Base-by-base conservation (phyloP, 2,888 invertebrate species). In the Pycnomerus fuliginosus region DNA sequence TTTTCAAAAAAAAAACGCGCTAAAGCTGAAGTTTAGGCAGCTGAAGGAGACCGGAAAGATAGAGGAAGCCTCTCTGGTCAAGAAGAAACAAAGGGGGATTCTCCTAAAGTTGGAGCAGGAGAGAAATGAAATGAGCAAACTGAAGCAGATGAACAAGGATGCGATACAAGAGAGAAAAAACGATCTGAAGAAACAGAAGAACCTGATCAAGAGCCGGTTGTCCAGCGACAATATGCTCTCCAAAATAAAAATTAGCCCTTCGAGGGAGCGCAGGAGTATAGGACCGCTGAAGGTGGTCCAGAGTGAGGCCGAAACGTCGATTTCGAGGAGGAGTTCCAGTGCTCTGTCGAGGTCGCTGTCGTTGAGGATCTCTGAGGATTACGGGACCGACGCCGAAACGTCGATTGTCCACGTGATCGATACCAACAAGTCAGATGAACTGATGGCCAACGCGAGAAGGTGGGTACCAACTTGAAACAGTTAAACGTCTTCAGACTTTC, bases 51-150 rank as follows among this genome's bases (percentile, higher is more conserved):
- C 78, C 33, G 81, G 81, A 0, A 71, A 77, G 32, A 70, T 78
- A 15, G 73, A 77, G 27, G 74, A 76, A 56, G 77, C 79, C 43
- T 77, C 80, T 0, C 67, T 79, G 1, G 76, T 85, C 15, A 82
- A 80, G 55, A 84, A 85, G 64, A 83, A 82, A 52, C 84, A 86
- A 64, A 70, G 85, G 44, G 83, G 80, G 0, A 71, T 86, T 40
- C 67, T 85, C 40, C 64, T 84, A 43, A 80, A 80, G 63, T 74
- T 84, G 48, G 80, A 84, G 56, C 80, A 83, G 58, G 83, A 85
- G 61, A 76, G 81, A 56, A 80, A 82, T 49, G 83, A 85, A 66
- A 82, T 86, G 68, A 77, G 80, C 66, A 77, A 78, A 52, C 60
- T 79, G 47, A 77, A 77, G 61, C 75, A 76, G 57, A 69, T 75